Conservation (phyloP, 2,888 invertebrate species). For the Theretra japonica region DNA sequence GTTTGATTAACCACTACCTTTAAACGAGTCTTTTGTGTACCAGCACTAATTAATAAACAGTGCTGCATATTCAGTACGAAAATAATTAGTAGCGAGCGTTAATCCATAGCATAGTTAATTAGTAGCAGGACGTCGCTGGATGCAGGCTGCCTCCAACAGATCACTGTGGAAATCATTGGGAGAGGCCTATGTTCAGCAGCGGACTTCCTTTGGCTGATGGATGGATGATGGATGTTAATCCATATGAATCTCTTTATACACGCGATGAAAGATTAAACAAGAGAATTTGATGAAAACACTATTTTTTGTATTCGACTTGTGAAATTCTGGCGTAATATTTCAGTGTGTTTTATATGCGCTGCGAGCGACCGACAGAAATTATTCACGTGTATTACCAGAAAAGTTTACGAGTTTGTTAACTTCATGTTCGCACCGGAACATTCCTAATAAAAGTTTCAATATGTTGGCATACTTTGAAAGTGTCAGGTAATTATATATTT, state of each 20-base stretch:
- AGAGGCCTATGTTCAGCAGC: too few relatives aligned
- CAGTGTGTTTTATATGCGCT: background rate
- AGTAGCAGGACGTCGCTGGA: too few relatives aligned
- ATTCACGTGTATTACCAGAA: background rate
- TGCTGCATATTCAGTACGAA: background rate
- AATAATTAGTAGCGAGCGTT: background rate
- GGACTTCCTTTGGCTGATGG: too few relatives aligned
- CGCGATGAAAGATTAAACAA: background rate
- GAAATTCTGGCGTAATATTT: background rate
- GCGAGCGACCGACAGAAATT: background rate
- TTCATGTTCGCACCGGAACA: background rate
- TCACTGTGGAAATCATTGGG: too few relatives aligned
- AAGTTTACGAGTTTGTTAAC: background rate
- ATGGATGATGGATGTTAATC: too few relatives aligned
- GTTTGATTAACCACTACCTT: background rate
- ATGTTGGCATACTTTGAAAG: background rate
- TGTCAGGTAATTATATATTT: background rate
- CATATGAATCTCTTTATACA: background rate
- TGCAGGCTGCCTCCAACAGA: too few relatives aligned
- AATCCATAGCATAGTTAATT: too few relatives aligned
- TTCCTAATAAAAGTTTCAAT: conserved; percentile 14
- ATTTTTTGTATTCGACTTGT: background rate
- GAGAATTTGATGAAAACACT: background rate
- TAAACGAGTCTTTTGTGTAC: background rate
- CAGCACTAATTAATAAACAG: background rate